phyloP scores from a whole-genome alignment of 2,113 vertebrate species.

The Lophura nycthemera region DNA sequence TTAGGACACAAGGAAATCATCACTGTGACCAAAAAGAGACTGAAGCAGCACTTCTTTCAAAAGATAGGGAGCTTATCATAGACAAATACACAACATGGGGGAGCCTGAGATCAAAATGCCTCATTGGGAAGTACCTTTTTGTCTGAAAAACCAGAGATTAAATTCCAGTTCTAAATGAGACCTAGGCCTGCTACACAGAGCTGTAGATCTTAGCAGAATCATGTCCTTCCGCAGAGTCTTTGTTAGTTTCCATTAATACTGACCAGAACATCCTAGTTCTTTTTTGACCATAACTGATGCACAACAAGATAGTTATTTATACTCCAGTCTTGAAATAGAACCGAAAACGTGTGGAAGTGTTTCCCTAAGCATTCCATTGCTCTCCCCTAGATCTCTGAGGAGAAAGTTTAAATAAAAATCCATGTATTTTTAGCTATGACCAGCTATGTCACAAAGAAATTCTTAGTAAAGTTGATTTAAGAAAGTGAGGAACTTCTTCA shows the following conservation, averaged over 20 bases:
- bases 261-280: not conserved
- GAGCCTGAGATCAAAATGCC: not conserved
- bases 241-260: not conserved
- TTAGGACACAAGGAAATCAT: constrained; percentile 83
- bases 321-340: not conserved
- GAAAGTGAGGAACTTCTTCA: constrained; percentile 46
- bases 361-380: not conserved
- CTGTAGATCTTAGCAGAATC: not conserved
- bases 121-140: not conserved
- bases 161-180: not conserved
- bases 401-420: not conserved
- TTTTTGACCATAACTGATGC: not conserved
- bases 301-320: not conserved
- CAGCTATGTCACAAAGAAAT: not conserved
- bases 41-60: not conserved
- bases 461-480: constrained; percentile 34
- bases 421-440: constrained; percentile 6
- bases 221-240: not conserved
- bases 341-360: not conserved
- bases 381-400: not conserved
- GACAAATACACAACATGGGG: not conserved
- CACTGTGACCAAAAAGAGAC: constrained; percentile 48
- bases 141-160: not conserved
- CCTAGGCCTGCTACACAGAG: not conserved
- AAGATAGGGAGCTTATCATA: not conserved